Base-by-base conservation (phyloP, 92 coral and sea anemone genomes). In the Phymanthus crucifer region DNA sequence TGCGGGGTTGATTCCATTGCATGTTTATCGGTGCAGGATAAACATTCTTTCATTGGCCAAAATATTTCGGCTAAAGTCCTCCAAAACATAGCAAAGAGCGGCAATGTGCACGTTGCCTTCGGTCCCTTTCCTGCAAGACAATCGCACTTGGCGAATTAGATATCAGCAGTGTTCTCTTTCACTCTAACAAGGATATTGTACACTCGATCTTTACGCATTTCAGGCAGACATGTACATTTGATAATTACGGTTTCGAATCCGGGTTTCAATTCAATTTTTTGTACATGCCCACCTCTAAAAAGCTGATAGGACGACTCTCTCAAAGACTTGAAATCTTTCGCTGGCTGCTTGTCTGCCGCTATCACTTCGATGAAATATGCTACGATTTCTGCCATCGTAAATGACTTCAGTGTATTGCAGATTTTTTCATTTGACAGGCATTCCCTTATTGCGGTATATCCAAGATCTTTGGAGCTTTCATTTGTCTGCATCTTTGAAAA, bases 81-180 rank as follows among this genome's bases (percentile, higher is more conserved):
- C 88, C 29, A 88, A 57, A n/a, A 88, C 88, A 67, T 87, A 87
- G 65, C 87, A 87, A 17, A 83, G 72, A 33, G 87, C 87, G 16
- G 87, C 87, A 69, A 87, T 83, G 21, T 87, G 50, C 90, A 82
- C 32, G 79, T 71, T 18, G 86, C 81, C 7, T 17, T 73, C 38
- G 84, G 84, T 18, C 87, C 81, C 75, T 54, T 87, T 4, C 87
- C 90, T 5, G 87, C 82, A 4, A 84, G 75, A 32, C 91, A 88
- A 80, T 84, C 88, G 73, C 84, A 83, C 66, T 76, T 70, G 7
- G 91, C 87, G 23, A 31, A 87, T 69, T 82, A 61, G 37, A 82
- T 87, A 46, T 82, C 84, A 29, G 73, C 91, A 38, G 66, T 45
- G 37, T 76, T 74, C 32, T 72, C 76, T 75, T 84, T 71, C 50